Evolutionary conservation across 2,888 invertebrate species (phyloP), one percentile per base, ranked within the genome.

Genomic region (Aphodius granarius): DNA sequence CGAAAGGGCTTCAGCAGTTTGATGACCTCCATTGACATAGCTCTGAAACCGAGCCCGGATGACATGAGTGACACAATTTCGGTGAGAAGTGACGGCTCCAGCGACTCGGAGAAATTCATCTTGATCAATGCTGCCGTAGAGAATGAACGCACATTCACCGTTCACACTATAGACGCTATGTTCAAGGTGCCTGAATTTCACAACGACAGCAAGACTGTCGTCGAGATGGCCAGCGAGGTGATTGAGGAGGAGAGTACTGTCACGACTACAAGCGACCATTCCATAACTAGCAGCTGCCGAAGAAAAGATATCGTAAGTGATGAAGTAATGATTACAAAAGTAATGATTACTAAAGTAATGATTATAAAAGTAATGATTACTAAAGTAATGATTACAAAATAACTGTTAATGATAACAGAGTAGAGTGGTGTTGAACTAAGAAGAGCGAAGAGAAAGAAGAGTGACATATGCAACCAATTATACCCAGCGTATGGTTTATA

Each of bases 21-120:
- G 63, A 95, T 95, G 91, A 94, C 94, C 73, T 95, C 95, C 0
- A 90, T 96, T 76, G 95, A 96, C 87, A 93, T 92, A 79, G 95
- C 94, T n/a, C 87, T 93, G 75, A 94, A 94, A 79, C 89, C 91
- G 2, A 91, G 90, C 66, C 90, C 93, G 74, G 95, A 95, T 83
- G 94, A 94, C 77, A 91, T 92, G 73, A 94, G 94, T 82, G 94
- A 94, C 83, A 92, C 92, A 0, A 88, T 93, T 79, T 94, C 94
- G 0, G 90, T 94, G 81, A 90, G 92, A 81, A 96, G 96, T 80
- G 96, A 96, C 78, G 92, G 93, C 62, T 95, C 95, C 80, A 95
- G 95, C 0, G 97, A 97, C 87, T 96, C 95, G 79, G 95, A 95
- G 82, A 93, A 94, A 81, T 96, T 93, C 84, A 92, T 95, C n/a